Base-by-base conservation (phyloP, 2,797 vertebrate genomes). In the Myotis planiceps region DNA sequence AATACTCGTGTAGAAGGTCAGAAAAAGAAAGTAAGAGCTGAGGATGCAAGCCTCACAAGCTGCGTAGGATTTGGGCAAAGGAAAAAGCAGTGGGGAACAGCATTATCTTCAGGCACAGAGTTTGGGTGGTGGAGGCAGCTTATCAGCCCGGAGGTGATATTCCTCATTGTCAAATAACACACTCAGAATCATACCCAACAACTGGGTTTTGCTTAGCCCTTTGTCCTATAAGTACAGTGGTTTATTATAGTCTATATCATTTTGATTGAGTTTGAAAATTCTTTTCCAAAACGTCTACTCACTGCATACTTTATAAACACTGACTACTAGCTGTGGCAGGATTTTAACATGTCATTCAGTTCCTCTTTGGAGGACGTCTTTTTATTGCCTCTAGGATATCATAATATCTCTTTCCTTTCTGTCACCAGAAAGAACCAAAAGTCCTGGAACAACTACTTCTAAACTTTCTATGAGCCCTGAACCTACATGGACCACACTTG, bases 371-470 rank as follows among this genome's bases (percentile, higher is more conserved):
- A 94, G 12, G 6, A 37, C 84, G 74, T 75, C 15, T 88, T 79
- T 80, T 94, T 45, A 81, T 76, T 94, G 49, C 82, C 19, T 90
- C 37, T 45, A 88, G 53, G 34, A 84, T 93, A 82, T 86, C 27
- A 89, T 82, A 97, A 94, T 94, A 13, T 88, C 86, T 74, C 83
- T 69, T 69, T 63, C 60, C 95, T 97, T 96, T 92, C 45, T 76
- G 97, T 93, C 0, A 10, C 15, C 51, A 97, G 66, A 97, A 89
- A 86, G 96, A 97, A 96, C 81, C 58, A 74, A 74, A 98, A 4
- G 27, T 72, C 95, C 92, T 53, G 81, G 97, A 97, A 96, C 49
- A 92, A 32, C 79, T 93, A n/a, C 69, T 90, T 68, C n/a, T 82
- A 96, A 97, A 82, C 93, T 18, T 95, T 96, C 94, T 97, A 94